Evolutionary conservation across 2,888 invertebrate genomes (phyloP).

Genomic region (Dyspetes luteomarginatus): DNA sequence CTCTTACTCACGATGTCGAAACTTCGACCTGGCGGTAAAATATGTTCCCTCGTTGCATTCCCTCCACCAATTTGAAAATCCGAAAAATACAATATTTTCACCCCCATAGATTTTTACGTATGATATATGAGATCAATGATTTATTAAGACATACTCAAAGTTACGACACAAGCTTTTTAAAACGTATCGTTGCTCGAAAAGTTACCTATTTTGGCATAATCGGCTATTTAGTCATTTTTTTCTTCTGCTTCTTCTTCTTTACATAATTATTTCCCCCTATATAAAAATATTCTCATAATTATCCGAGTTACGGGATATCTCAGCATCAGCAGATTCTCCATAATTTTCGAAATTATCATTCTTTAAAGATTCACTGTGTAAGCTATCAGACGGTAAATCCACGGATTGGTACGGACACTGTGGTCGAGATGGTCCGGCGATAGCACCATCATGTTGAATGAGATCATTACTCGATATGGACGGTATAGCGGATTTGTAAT

Average conservation of each 20-base stretch:
- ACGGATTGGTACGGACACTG: too few relatives aligned
- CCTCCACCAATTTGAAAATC: too few relatives aligned
- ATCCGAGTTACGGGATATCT: too few relatives aligned
- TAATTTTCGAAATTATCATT: background rate
- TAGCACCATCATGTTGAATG: background rate
- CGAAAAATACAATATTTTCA: too few relatives aligned
- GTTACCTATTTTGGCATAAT: background rate
- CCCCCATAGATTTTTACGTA: background rate
- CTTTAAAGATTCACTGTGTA: background rate
- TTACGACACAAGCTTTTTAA: too few relatives aligned
- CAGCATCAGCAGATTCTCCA: background rate
- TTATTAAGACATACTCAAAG: background rate
- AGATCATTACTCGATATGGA: too few relatives aligned
- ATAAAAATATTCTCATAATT: too few relatives aligned
- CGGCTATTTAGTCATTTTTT: too few relatives aligned
- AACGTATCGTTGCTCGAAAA: too few relatives aligned
- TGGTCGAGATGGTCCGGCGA: background rate
- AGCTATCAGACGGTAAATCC: too few relatives aligned
- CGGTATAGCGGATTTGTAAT: too few relatives aligned
- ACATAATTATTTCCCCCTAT: background rate
- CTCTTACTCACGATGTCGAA: background rate
- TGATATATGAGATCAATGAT: background rate
- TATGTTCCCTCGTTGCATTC: background rate
- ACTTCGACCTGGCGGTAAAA: constrained; percentile 1
- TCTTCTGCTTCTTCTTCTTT: too few relatives aligned